Conservation (phyloP, 30 jellyfish, hydroid and myxozoan species). For the Sanderia malayensis region DNA sequence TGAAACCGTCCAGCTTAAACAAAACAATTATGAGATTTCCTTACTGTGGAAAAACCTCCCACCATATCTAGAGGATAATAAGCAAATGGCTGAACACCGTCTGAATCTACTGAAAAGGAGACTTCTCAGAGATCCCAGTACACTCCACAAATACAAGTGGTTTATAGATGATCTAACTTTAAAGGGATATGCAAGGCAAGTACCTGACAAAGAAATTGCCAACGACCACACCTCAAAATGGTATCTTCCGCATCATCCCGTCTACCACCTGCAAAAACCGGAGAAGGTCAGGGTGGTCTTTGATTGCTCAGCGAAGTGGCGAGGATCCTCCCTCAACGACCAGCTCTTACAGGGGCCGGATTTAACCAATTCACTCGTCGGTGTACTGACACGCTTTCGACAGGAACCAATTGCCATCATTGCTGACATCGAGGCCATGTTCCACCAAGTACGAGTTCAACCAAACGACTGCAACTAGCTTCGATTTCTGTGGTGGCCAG, state of each 20-base stretch:
- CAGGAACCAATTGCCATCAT: constrained; percentile 63
- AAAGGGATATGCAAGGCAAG: constrained; percentile 24
- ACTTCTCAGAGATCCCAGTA: neutral
- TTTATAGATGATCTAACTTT: neutral
- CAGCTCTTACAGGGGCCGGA: constrained; percentile 69
- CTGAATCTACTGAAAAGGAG: neutral
- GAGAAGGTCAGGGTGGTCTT: constrained; percentile 53
- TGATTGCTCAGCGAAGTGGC: constrained; percentile 67
- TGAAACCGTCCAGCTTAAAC: constrained; percentile 11
- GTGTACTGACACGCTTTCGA: constrained; percentile 55
- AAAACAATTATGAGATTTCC: constrained; percentile 48
- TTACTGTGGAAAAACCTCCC: constrained; percentile 26
- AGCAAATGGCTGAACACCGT: constrained; percentile 18
- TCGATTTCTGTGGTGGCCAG: constrained; percentile 64
- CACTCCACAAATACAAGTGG: neutral
- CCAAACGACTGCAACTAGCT: constrained; percentile 26
- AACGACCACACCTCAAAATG: constrained; percentile 12
- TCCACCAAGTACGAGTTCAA: constrained; percentile 66
- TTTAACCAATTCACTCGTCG: constrained; percentile 42
- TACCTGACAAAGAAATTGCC: neutral
- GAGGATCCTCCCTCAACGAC: constrained; percentile 49
- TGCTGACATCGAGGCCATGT: constrained; percentile 71
- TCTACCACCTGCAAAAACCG: constrained; percentile 62
- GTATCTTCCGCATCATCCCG: constrained; percentile 77
- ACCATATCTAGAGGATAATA: constrained; percentile 29